Percentiles rank a stretch among this genome's conserved stretches.
Evolutionary conservation across 2,888 invertebrate species (phyloP).

Genomic region (Augiades crinisus): DNA sequence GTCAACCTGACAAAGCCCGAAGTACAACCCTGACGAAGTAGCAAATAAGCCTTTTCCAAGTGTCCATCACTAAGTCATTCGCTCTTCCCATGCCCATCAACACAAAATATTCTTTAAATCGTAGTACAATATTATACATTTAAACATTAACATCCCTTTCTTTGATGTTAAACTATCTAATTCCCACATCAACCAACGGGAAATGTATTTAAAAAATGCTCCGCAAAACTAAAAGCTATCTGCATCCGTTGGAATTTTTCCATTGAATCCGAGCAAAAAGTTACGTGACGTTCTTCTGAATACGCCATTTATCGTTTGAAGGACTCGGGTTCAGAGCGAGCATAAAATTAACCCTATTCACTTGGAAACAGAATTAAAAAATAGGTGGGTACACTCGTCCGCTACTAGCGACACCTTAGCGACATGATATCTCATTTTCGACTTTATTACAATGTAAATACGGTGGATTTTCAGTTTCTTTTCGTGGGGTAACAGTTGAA

Average conservation of each 20-base stretch:
- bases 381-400: constrained; percentile 20
- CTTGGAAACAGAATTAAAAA: constrained; percentile 30
- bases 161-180: too few species aligned
- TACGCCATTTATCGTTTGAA: constrained; percentile 21
- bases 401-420: background rate
- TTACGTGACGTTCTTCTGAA: constrained; percentile 17
- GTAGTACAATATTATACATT: too few species aligned
- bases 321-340: constrained; percentile 15
- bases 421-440: constrained; percentile 16
- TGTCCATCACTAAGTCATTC: too few species aligned
- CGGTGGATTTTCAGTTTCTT: background rate
- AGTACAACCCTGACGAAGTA: too few species aligned
- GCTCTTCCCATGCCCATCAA: too few species aligned
- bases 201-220: background rate
- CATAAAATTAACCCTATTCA: constrained; percentile 32
- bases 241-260: background rate
- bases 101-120: too few species aligned
- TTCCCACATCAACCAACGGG: background rate
- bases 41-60: too few species aligned
- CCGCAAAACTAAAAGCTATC: background rate
- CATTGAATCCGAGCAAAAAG: background rate
- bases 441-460: background rate
- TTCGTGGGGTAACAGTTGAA: background rate
- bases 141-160: too few species aligned
- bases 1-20: too few species aligned